Conservation (phyloP, 2,888 invertebrate species). For the Erynnis tages region DNA sequence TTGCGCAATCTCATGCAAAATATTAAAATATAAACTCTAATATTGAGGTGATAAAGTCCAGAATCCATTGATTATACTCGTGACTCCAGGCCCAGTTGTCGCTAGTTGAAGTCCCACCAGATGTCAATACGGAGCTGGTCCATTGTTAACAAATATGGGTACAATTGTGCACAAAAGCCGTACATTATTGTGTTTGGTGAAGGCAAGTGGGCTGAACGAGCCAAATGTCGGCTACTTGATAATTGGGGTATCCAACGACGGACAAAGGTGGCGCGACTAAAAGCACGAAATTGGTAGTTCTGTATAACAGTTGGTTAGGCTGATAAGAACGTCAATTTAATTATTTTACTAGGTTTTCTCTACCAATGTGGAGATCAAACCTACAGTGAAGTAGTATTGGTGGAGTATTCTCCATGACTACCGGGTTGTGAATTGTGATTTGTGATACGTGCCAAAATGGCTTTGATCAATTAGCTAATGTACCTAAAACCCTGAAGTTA, state of each 20-base stretch:
- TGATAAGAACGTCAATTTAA: conserved; percentile 9
- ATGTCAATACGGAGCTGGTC: conserved; percentile 65
- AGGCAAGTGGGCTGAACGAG: conserved; percentile 56
- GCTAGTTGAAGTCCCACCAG: conserved; percentile 52
- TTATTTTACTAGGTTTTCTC: neutral
- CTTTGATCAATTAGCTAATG: no score
- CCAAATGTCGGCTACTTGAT: conserved; percentile 74
- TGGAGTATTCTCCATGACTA: no score
- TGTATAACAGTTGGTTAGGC: neutral
- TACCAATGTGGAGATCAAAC: no score
- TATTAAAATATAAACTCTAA: neutral
- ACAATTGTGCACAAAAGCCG: conserved; percentile 72
- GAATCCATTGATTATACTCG: neutral
- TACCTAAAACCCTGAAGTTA: no score
- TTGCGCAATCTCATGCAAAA: neutral
- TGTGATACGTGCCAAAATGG: no score
- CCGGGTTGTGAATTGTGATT: no score
- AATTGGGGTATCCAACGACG: conserved; percentile 54
- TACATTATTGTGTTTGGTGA: conserved; percentile 68
- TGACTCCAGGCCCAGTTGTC: conserved; percentile 21
- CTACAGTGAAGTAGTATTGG: no score
- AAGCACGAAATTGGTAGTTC: neutral
- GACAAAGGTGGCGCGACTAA: conserved; percentile 29
- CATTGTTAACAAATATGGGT: conserved; percentile 76
- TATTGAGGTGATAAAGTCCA: neutral